Conservation (phyloP, 2,797 vertebrate genomes). For the Arrhamphus sclerolepis region DNA sequence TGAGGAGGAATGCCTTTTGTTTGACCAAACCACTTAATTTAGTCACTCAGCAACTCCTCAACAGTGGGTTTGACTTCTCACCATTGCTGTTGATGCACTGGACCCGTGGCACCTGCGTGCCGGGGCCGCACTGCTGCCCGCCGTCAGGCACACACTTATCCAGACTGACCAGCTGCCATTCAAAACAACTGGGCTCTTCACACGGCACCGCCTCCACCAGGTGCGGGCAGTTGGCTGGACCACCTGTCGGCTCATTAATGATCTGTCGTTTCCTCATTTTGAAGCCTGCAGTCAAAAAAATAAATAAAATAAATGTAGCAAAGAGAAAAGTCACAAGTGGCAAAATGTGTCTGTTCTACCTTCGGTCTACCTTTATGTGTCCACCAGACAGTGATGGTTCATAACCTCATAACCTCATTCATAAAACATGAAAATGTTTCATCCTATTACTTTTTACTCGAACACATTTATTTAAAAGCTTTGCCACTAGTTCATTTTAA, state of each 20-base stretch:
- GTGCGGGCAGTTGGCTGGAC: constrained; percentile 90
- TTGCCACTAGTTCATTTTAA: no score
- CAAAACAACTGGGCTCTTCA: constrained; percentile 91
- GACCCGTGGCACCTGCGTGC: constrained; percentile 83
- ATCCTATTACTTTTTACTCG: no score
- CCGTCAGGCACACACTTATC: constrained; percentile 87
- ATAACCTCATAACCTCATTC: no score
- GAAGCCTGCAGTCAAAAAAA: constrained; percentile 81
- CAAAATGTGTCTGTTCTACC: no score
- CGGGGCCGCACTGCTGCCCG: constrained; percentile 85
- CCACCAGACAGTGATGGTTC: no score
- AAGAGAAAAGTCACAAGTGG: no score
- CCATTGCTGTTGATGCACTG: constrained; percentile 89
- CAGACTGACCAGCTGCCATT: constrained; percentile 85
- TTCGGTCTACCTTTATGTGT: no score
- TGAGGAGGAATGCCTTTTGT: neutral
- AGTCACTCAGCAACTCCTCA: neutral
- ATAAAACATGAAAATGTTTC: no score
- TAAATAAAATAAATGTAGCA: neutral
- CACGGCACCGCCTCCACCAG: constrained; percentile 94
- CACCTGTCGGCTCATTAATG: constrained; percentile 87
- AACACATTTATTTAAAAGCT: no score
- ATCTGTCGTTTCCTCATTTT: constrained; percentile 90
- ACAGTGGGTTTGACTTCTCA: constrained; percentile 67
- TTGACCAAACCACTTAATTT: constrained; percentile 5